A percentile compares a stretch with the other conserved stretches of the same genome.
phyloP scores from a whole-genome alignment of 1,140 invertebrate species.

The Nixonia krombeini region DNA sequence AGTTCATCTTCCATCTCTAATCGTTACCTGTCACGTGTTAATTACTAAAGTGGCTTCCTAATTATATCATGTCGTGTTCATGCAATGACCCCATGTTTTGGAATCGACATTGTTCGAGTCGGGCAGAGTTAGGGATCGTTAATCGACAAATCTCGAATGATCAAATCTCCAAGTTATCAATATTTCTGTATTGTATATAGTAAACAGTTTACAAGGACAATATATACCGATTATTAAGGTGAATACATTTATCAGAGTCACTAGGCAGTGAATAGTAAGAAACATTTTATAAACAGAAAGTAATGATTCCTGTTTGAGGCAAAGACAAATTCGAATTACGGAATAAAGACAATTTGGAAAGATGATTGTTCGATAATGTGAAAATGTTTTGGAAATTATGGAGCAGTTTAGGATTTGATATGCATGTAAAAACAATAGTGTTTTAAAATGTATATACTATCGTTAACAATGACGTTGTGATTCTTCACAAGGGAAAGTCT shows the following conservation, averaged over 20 bases:
- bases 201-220: slow-evolving; percentile 11
- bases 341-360: slow-evolving; percentile 9
- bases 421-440: slow-evolving; percentile 13
- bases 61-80: too few relatives aligned
- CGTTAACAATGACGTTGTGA: background rate
- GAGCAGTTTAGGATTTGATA: slow-evolving; percentile 8
- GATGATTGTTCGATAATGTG: slow-evolving; percentile 13
- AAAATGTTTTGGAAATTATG: background rate
- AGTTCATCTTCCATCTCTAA: too few relatives aligned
- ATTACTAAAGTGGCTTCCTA: too few relatives aligned
- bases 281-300: slow-evolving; percentile 7
- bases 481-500: background rate
- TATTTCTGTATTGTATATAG: slow-evolving; percentile 11
- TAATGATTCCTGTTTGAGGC: background rate
- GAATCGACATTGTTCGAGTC: background rate
- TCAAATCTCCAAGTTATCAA: slow-evolving; percentile 11
- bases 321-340: slow-evolving; percentile 2
- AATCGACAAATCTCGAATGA: slow-evolving; percentile 7
- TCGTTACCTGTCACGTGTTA: too few relatives aligned
- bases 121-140: background rate
- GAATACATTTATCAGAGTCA: background rate
- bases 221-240: slow-evolving; percentile 1
- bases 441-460: slow-evolving; percentile 11
- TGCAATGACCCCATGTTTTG: too few relatives aligned
- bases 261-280: background rate